Evolutionary conservation across 2,113 vertebrate species (phyloP), one percentile per base, ranked within the genome.

Genomic region (Crotalus tigris): DNA sequence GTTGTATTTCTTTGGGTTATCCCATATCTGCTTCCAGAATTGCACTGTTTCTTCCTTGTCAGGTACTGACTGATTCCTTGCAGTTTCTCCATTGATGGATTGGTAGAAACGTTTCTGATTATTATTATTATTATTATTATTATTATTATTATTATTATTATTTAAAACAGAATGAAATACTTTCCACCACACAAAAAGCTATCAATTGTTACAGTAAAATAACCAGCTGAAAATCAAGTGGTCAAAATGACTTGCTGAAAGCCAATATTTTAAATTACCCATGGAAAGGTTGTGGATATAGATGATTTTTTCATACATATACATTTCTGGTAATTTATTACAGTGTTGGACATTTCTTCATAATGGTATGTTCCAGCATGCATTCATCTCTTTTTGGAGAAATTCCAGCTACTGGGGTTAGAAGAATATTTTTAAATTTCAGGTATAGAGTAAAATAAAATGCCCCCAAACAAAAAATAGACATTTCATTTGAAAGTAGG

Each of bases 201-300:
- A 94, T 96, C 92, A 94, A 93, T 92, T 93, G 94, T 95, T 26
- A 85, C 90, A 93, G 54, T 90, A 92, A 95, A 96, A 93, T 89
- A 95, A 75, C 49, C 54, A 93, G 92, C 24, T 91, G 94, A 96
- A 97, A 97, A 97, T 94, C 69, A 95, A 96, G 86, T 87, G 94
- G 92, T 94, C 91, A 93, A 89, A 94, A 90, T 86, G 54, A 91
- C 75, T 92, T 96, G 93, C 53, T 95, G 95, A 85, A 96, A 94
- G 64, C 92, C 96, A 33, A 58, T 94, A 93, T 94, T 97, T 96
- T 95, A 96, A 95, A 94, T 96, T 90, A 93, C 89, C 89, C 85
- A 90, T 64, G 94, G 94, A 91, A 75, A 94, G 90, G 64, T 94
- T 93, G 33, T 92, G 97, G 96, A 95, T 2, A 55, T 51, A 95